Evolutionary conservation across 2,888 invertebrate species (phyloP), one percentile per base, ranked within the genome.

Genomic region (Arge pagana): DNA sequence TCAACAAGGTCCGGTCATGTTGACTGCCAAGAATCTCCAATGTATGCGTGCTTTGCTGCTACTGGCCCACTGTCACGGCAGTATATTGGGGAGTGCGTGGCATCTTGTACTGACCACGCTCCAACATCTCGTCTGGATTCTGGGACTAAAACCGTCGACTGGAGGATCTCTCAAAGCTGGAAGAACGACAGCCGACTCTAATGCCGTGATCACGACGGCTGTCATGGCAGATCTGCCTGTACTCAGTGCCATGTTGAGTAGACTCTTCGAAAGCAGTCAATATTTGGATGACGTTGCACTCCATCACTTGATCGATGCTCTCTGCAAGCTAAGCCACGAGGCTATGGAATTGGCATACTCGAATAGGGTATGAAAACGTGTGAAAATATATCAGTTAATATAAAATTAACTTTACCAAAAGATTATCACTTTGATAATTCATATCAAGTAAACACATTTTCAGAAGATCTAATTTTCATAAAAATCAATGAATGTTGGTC

Each of bases 281-380:
- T 89, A 90, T 76, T 81, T 97, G 60, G 93, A 96, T 74, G 96
- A 97, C 72, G 93, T 93, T 2, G 94, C 96, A 2, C 78, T 98
- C 3, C 96, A 97, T 77, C 96, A 97, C 75, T 82, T 99, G 26
- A 95, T 99, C 48, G 96, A 97, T 74, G 97, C 97, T 0, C 81
- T 99, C 1, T 96, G 96, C 71, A 96, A 96, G 77, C 81, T 98
- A 15, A 96, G 96, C 1, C 89, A 93, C 57, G 98, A 99, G 76
- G 94, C 96, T 18, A 96, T 97, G 95, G 96, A 97, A 68, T 79
- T 96, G 52, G 96, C 96, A 0, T 96, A 94, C 77, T 90, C 93
- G 7, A 97, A 96, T 76, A 83, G 95, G 74, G 91, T 91, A 76
- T n/a, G n/a, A n/a, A n/a, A n/a, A n/a, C n/a, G n/a, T n/a, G n/a